A percentile compares a stretch with the other conserved stretches of the same genome.
Evolutionary conservation across 1,140 invertebrate species (phyloP).

Genomic region (Xylocopa sonorina): DNA sequence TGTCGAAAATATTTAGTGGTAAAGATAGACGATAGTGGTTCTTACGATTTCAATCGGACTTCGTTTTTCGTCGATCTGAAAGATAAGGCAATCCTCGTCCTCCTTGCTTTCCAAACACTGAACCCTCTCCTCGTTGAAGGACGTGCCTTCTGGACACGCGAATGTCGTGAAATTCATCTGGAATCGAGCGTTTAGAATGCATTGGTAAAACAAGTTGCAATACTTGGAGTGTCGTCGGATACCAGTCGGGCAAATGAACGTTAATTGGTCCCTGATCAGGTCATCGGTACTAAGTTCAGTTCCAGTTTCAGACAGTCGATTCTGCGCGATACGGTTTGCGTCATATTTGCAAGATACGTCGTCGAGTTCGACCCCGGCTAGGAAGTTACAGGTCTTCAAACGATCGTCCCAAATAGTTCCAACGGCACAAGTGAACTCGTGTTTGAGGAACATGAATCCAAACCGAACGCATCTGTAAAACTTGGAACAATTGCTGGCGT

Average conservation of each 20-base stretch:
- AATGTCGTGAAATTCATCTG: conserved; percentile 85
- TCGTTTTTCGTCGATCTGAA: background rate
- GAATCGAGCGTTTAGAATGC: conserved; percentile 80
- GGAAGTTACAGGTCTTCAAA: conserved; percentile 84
- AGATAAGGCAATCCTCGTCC: background rate
- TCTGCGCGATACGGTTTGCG: background rate
- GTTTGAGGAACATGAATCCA: conserved; percentile 82
- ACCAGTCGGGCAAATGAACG: conserved; percentile 88
- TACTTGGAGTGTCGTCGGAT: conserved; percentile 89
- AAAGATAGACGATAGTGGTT: conserved; percentile 2
- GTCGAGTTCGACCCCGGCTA: conserved; percentile 76
- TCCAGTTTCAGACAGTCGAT: background rate
- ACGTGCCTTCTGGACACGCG: conserved; percentile 86
- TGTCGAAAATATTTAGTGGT: conserved; percentile 49
- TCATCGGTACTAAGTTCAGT: conserved; percentile 26
- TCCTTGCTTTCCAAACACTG: conserved; percentile 85
- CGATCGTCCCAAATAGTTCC: conserved; percentile 87
- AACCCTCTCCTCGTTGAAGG: conserved; percentile 85
- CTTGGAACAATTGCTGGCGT: conserved; percentile 86
- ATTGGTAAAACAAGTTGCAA: conserved; percentile 91
- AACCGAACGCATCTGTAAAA: conserved; percentile 88
- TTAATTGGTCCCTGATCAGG: conserved; percentile 83
- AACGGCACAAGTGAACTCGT: conserved; percentile 85
- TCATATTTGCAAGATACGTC: conserved; percentile 15
- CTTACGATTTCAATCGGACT: conserved; percentile 78